phyloP scores from a whole-genome alignment of 2,113 vertebrate species.

The Entosphenus tridentatus region DNA sequence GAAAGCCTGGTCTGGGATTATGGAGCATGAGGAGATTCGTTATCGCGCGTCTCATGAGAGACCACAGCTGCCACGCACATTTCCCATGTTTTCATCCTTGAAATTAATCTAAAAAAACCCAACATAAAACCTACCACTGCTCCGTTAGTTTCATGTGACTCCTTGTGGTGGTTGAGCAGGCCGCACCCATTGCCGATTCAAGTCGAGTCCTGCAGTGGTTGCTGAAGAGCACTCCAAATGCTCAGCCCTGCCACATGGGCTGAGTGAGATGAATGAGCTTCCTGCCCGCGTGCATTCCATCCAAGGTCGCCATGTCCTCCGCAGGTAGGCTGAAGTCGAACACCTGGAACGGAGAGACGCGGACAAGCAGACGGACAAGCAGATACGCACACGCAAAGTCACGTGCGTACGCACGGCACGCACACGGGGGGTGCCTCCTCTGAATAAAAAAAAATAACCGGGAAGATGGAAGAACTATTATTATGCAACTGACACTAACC shows the following conservation, averaged over 20 bases:
- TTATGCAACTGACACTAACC: not conserved
- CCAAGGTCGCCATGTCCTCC: constrained; percentile 13
- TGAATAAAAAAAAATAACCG: constrained; percentile 2
- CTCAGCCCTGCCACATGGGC: constrained; percentile 13
- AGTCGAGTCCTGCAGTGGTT: too few relatives aligned
- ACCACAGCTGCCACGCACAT: too few relatives aligned
- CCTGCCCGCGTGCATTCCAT: constrained; percentile 12
- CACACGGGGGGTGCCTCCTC: not conserved
- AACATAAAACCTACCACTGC: too few relatives aligned
- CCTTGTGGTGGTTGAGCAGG: too few relatives aligned
- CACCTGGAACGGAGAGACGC: constrained; percentile 12
- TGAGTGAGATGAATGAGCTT: constrained; percentile 15
- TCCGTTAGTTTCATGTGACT: too few relatives aligned
- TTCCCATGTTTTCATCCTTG: too few relatives aligned
- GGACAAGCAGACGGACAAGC: constrained; percentile 2
- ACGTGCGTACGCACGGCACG: not conserved
- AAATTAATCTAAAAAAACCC: too few relatives aligned
- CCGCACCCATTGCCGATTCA: too few relatives aligned
- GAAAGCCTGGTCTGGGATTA: too few relatives aligned
- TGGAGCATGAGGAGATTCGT: too few relatives aligned
- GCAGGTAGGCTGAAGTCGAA: constrained; percentile 15
- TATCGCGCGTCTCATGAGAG: too few relatives aligned
- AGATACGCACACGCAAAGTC: constrained; percentile 5
- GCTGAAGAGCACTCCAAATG: too few relatives aligned
- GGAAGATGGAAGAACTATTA: not conserved